A percentile compares a stretch with the other conserved stretches of the same genome.
phyloP scores from a whole-genome alignment of 2,888 invertebrate species.

The Trachelus troglodyta region DNA sequence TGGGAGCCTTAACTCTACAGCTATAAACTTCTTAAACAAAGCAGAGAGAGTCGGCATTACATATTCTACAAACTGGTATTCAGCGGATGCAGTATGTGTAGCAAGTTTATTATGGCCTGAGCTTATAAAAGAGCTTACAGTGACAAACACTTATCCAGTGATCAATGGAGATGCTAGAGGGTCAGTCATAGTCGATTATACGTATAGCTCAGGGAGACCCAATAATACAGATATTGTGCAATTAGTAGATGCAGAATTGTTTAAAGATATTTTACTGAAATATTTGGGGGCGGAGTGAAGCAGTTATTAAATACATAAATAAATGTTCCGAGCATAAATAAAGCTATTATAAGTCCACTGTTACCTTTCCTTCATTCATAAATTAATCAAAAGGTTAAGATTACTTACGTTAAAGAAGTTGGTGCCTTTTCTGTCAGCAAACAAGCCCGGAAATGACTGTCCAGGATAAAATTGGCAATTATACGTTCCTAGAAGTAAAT shows the following conservation, averaged over 20 bases:
- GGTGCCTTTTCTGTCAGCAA: constrained; percentile 83
- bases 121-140: constrained; percentile 24
- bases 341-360: constrained; percentile 23
- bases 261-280: constrained; percentile 23
- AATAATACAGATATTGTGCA: constrained; percentile 28
- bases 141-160: constrained; percentile 40
- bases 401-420: constrained; percentile 90
- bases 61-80: constrained; percentile 37
- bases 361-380: not conserved
- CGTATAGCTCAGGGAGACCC: not conserved
- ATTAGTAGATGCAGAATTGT: constrained; percentile 14
- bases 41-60: constrained; percentile 62
- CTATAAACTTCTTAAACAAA: constrained; percentile 68
- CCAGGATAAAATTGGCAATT: constrained; percentile 71
- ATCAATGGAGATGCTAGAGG: constrained; percentile 42
- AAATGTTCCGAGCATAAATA: not conserved
- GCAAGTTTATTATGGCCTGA: constrained; percentile 45
- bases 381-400: constrained; percentile 12
- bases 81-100: constrained; percentile 43
- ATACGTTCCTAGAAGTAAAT: constrained; percentile 78
- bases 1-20: constrained; percentile 61
- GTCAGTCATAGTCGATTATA: constrained; percentile 44
- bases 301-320: not conserved
- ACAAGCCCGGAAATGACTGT: constrained; percentile 82
- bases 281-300: not conserved